Base-by-base conservation (phyloP, 53 echinoderm and acorn worm genomes). In the Apostichopus leukothele region DNA sequence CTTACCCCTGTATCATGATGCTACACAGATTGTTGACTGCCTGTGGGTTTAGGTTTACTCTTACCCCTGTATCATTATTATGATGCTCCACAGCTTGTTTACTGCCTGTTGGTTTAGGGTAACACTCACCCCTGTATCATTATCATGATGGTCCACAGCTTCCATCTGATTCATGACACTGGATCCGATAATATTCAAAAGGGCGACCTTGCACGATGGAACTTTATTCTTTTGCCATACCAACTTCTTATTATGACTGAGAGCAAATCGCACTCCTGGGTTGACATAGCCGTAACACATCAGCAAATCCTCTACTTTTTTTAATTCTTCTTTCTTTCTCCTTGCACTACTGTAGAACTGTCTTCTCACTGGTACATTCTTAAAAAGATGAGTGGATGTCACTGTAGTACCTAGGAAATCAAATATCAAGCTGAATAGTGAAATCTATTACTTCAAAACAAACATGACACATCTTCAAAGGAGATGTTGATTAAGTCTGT, bases 211-310 rank as follows among this genome's bases (percentile, higher is more conserved):
- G 73, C 89, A 76, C 83, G 94, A 90, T 27, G 94, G 80, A 22
- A 87, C 86, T 88, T 92, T 94, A 83, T 93, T 96, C 89, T 96
- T 99, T 79, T 99, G 99, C 94, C 96, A 96, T 63, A 99, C 60
- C 50, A 78, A 51, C 19, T 89, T 91, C 91, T 93, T 94, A 77
- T 96, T 93, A 83, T 96, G 96, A 73, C 94, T 91, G 86, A 99
- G 93, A n/a, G 93, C 86, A 52, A 99, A 91, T 20, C 99, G 92
- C 9, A 96, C 90, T 0, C 55, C 76, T 7, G 92, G 96, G 20
- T 91, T 89, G 73, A 94, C 86, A 13, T 87, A 93, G 5, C 94
- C 96, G 71, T 89, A 99, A 55, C 92, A 89, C 94, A 94, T 93
- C 60, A 99, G 19, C 20, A 99, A 89, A 68, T 99, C 99, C 76